Base-by-base conservation (phyloP, 2,888 invertebrate species). In the Watsonalla cultraria region DNA sequence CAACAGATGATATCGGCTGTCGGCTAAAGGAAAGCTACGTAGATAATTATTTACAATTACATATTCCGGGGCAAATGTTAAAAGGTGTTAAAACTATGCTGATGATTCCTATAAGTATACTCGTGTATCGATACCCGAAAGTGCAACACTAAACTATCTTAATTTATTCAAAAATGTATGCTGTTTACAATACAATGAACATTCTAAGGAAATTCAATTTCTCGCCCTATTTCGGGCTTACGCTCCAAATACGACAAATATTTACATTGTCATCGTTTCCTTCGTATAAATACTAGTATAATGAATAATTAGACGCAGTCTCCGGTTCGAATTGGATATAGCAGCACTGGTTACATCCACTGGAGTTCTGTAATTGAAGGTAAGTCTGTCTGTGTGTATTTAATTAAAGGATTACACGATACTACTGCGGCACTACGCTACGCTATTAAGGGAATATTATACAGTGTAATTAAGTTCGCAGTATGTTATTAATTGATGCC, bases 171-270 rank as follows among this genome's bases (percentile, higher is more conserved):
- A 15, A 33, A 37, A 37, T 49, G 9, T 13, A 14, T 14, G 35
- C 33, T 33, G 48, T 45, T 53, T 48, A 53, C 48, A 53, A 53
- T 53, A 53, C 53, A 53, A 53, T 53, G 49, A 53, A 49, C 45
- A 45, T 35, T 47, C 14, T 53, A 37, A 53, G 46, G 37, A 50
- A 53, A 53, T 24, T 39, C 24, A 7, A 35, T 46, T 37, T 49
- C 45, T 48, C 50, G 53, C 37, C 53, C 50, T 33, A 46, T 9
- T 46, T 50, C 37, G 45, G 37, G 50, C 50, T 45, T 49, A 45
- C 48, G 50, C 46, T 53, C 46, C 50, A 46, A 46, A 46, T 53
- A 46, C 35, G 49, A 49, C 11, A 53, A 13, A 9, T 13, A 53
- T 53, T 50, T 48, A 50, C 35, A 53, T 46, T 50, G 42, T 46